Conservation (phyloP, 2,113 vertebrate species). For the Gyps fulvus region DNA sequence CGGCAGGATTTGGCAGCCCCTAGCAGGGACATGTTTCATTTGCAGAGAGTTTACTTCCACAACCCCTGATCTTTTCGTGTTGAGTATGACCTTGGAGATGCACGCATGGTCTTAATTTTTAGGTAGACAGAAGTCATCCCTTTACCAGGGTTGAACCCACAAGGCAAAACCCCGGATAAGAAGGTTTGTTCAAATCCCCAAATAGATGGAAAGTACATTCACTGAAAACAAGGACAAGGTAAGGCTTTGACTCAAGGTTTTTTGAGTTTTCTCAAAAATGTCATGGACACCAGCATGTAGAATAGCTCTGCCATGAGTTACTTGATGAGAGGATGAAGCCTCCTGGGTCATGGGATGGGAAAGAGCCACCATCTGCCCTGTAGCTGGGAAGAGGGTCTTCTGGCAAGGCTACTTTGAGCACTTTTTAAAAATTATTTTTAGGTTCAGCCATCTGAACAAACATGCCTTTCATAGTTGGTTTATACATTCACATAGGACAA, state of each 20-base stretch:
- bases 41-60: neutral
- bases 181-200: neutral
- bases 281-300: neutral
- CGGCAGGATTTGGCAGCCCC: neutral
- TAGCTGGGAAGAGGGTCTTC: neutral
- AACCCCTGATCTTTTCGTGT: neutral
- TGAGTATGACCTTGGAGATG: neutral
- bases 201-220: neutral
- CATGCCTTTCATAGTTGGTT: neutral
- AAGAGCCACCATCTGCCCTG: neutral
- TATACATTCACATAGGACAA: neutral
- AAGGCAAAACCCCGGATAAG: neutral
- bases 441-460: neutral
- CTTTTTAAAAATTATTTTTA: neutral
- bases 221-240: neutral
- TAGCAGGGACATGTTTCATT: neutral
- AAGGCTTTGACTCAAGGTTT: neutral
- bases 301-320: neutral
- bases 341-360: neutral
- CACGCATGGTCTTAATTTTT: neutral
- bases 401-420: neutral
- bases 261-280: neutral
- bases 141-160: neutral
- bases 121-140: neutral
- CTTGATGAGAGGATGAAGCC: neutral